A percentile compares a stretch with the other conserved stretches of the same genome.
Conservation (phyloP, 1,140 invertebrate species). For the Anastrepha obliqua region DNA sequence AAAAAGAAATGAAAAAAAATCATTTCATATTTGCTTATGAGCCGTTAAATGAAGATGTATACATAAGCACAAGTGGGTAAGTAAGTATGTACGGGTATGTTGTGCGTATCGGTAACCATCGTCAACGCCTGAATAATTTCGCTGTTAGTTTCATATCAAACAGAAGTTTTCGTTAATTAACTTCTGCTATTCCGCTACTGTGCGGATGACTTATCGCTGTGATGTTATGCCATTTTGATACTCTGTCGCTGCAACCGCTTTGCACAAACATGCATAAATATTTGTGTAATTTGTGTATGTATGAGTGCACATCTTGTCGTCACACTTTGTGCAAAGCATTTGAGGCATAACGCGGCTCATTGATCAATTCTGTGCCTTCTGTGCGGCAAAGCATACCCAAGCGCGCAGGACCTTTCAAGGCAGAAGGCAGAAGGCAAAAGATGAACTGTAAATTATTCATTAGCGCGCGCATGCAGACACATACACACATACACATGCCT, state of each 20-base stretch:
- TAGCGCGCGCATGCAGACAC: not conserved
- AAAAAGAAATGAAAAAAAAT: no score
- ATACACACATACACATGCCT: not conserved
- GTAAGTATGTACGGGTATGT: not conserved
- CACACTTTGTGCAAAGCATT: slow-evolving; percentile 21
- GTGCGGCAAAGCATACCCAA: not conserved
- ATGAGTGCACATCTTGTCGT: not conserved
- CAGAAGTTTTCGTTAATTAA: slow-evolving; percentile 46
- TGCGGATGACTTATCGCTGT: slow-evolving; percentile 22
- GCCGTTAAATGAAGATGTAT: slow-evolving; percentile 37
- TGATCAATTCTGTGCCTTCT: slow-evolving; percentile 28
- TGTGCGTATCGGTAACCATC: not conserved
- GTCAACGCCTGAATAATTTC: not conserved
- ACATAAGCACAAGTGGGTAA: not conserved
- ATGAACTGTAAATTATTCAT: slow-evolving; percentile 39
- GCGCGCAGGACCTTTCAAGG: slow-evolving; percentile 14
- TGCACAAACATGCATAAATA: not conserved
- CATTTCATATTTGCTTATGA: slow-evolving; percentile 1
- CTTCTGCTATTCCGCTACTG: slow-evolving; percentile 35
- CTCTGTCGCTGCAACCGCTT: not conserved
- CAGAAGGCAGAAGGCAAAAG: not conserved
- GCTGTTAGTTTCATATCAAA: slow-evolving; percentile 25
- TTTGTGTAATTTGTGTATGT: not conserved
- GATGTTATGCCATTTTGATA: not conserved
- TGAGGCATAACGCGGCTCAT: slow-evolving; percentile 37